These are phyloP conservation scores for Clamator glandarius DNA, from an alignment of 2,797 vertebrate genomes.

Conservation along the genomic window DNA sequence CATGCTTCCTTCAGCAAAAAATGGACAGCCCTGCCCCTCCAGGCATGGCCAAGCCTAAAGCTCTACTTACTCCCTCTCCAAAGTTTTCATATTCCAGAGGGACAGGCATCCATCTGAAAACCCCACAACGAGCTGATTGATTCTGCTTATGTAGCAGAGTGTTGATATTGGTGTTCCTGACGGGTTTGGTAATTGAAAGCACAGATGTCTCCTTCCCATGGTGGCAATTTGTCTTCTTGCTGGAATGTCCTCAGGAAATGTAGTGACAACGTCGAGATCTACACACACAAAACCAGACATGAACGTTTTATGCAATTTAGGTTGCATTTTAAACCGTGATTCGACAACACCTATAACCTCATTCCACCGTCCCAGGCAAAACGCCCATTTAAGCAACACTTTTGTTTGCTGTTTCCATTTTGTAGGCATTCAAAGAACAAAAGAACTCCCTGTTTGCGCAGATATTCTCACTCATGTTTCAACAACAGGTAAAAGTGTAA, in stretches of 20 bases:
- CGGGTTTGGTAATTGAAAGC: conserved; percentile 87
- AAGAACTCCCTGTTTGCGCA: too few relatives aligned
- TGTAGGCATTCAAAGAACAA: too few relatives aligned
- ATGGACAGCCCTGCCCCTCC: not conserved
- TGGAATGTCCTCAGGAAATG: conserved; percentile 89
- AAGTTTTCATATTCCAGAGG: conserved; percentile 93
- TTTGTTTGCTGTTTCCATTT: not conserved
- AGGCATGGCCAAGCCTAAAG: not conserved
- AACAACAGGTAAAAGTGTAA: too few relatives aligned
- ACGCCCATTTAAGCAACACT: not conserved
- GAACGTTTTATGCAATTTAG: not conserved
- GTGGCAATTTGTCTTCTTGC: conserved; percentile 87
- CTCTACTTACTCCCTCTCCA: conserved; percentile 90
- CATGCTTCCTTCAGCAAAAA: too few relatives aligned
- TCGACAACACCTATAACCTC: rapidly evolving
- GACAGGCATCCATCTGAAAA: conserved; percentile 89
- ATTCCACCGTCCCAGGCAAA: not conserved
- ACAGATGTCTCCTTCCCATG: conserved; percentile 89
- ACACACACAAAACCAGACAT: not conserved
- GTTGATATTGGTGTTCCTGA: conserved; percentile 84
- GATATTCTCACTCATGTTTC: too few relatives aligned
- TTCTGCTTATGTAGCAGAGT: conserved; percentile 88
- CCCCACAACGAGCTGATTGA: conserved; percentile 86
- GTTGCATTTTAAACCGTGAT: not conserved
- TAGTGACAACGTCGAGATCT: conserved; percentile 93